Evolutionary conservation across 2,888 invertebrate genomes (phyloP).

Genomic region (Hydrotaea diabolus): DNA sequence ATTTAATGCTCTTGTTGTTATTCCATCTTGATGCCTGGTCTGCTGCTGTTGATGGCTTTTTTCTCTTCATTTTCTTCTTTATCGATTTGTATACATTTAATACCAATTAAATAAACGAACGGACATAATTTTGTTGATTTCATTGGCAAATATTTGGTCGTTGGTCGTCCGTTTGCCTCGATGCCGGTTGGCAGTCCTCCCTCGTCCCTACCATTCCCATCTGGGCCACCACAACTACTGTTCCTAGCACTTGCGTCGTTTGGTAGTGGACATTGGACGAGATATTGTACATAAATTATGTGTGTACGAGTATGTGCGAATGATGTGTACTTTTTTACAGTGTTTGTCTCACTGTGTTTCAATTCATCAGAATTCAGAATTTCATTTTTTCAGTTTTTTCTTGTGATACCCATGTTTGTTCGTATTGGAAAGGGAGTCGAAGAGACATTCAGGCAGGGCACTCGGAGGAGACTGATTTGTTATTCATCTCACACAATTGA

Average conservation of each 20-base stretch:
- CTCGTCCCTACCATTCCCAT: too few relatives aligned
- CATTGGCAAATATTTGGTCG: conserved; percentile 52
- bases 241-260: background rate
- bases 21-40: background rate
- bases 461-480: conserved; percentile 46
- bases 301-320: background rate
- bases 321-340: background rate
- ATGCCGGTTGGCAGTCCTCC: too few relatives aligned
- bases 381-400: background rate
- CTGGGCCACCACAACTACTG: background rate
- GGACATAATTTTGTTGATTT: conserved; percentile 63
- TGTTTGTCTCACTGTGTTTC: too few relatives aligned
- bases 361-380: background rate
- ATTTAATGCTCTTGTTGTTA: background rate
- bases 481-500: conserved; percentile 65
- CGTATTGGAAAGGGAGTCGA: background rate
- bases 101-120: conserved; percentile 64
- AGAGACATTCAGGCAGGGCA: too few relatives aligned
- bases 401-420: background rate
- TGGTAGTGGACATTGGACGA: background rate
- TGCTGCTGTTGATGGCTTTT: background rate
- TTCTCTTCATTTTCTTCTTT: background rate
- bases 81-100: conserved; percentile 26
- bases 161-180: background rate
- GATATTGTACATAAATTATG: conserved; percentile 18